Conservation (phyloP, 2,797 vertebrate genomes). For the Syncerus caffer region DNA sequence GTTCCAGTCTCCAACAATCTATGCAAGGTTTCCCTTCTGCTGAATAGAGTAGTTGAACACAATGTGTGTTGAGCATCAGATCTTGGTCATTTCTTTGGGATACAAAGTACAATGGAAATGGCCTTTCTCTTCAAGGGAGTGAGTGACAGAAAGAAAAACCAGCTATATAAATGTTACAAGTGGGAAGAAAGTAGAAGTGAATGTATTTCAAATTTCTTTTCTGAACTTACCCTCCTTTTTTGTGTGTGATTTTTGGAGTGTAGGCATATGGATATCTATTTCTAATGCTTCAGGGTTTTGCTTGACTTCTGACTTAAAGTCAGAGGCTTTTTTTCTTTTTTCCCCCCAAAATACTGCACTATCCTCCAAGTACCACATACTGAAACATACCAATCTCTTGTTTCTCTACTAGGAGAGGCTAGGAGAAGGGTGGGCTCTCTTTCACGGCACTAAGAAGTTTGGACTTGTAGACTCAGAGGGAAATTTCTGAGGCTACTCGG, state of each 20-base stretch:
- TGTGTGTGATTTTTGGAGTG: background rate
- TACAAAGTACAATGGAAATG: background rate
- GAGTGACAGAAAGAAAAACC: background rate
- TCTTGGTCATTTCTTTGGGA: background rate
- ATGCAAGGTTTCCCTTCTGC: background rate
- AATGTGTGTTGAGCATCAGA: rapidly evolving
- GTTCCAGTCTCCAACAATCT: no score
- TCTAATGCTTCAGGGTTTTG: background rate
- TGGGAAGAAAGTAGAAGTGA: background rate
- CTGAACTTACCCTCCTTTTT: background rate
- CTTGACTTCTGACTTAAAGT: background rate
- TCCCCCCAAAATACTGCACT: rapidly evolving
- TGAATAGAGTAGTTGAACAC: background rate
- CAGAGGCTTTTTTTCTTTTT: background rate
- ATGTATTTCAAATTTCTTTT: background rate
- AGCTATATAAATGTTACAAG: background rate
- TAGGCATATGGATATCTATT: background rate
- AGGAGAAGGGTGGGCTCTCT: background rate
- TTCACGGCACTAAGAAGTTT: background rate
- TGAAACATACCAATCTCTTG: background rate
- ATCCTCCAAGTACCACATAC: background rate
- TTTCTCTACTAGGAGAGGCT: background rate
- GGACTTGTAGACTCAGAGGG: background rate
- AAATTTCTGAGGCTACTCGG: background rate
- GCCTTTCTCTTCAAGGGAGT: background rate